phyloP scores from a whole-genome alignment of 2,888 invertebrate genomes.

The Taphrorychus bicolor region DNA sequence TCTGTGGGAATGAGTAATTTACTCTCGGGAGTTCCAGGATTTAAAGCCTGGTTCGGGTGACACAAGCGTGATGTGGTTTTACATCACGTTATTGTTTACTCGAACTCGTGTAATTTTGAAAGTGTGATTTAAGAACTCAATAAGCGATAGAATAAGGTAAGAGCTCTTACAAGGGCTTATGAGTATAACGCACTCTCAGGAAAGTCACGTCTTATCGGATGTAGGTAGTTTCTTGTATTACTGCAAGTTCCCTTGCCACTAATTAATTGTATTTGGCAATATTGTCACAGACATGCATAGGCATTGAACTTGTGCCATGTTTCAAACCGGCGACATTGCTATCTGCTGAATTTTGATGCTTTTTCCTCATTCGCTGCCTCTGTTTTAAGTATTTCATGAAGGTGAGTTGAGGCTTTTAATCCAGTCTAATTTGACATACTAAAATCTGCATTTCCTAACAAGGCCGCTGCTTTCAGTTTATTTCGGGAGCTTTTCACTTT shows the following conservation, averaged over 20 bases:
- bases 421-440: background rate
- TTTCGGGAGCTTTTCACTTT: background rate
- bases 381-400: background rate
- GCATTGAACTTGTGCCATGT: background rate
- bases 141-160: background rate
- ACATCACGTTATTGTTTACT: constrained; percentile 8
- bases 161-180: background rate
- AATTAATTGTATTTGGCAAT: constrained; percentile 19
- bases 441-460: background rate
- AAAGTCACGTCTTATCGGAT: constrained; percentile 4
- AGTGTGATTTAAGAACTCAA: background rate
- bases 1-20: constrained; percentile 25
- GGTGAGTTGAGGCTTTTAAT: background rate
- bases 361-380: background rate
- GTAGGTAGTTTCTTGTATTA: constrained; percentile 10
- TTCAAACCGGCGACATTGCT: background rate
- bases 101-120: background rate
- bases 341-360: background rate
- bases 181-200: background rate
- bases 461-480: too few relatives aligned
- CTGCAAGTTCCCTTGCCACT: constrained; percentile 7
- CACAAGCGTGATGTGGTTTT: constrained; percentile 12
- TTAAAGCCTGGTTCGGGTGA: background rate
- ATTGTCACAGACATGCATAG: constrained; percentile 2
- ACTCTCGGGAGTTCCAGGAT: constrained; percentile 13